Evolutionary conservation across 2,113 vertebrate species (phyloP).

Genomic region (Eulemur rufifrons): DNA sequence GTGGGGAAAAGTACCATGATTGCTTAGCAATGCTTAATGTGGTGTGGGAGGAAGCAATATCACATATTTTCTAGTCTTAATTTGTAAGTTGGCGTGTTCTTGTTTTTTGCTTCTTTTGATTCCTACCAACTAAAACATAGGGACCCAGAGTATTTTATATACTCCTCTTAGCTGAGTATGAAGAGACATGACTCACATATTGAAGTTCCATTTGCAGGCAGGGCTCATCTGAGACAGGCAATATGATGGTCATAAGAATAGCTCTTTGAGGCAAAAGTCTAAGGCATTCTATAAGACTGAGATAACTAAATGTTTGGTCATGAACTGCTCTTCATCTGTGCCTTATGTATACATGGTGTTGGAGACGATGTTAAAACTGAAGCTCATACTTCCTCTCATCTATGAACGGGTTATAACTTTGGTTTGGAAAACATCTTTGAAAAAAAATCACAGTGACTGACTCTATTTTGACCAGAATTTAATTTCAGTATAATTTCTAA

Average conservation of each 20-base stretch:
- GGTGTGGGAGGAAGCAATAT: neutral
- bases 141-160: neutral
- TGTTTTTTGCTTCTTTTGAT: conserved; percentile 25
- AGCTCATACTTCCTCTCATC: neutral
- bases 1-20: neutral
- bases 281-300: neutral
- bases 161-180: neutral
- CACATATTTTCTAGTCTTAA: conserved; percentile 48
- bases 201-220: neutral
- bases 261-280: neutral
- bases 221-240: neutral
- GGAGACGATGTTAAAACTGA: neutral
- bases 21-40: conserved; percentile 18
- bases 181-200: neutral
- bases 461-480: conserved; percentile 17
- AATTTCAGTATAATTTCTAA: neutral
- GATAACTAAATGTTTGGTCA: neutral
- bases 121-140: neutral
- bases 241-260: neutral
- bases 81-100: conserved; percentile 24
- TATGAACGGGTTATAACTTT: neutral
- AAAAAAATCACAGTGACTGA: neutral
- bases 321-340: neutral
- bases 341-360: neutral
- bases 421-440: neutral